Base-by-base conservation (phyloP, 2,797 vertebrate species). In the Denticeps clupeoides region DNA sequence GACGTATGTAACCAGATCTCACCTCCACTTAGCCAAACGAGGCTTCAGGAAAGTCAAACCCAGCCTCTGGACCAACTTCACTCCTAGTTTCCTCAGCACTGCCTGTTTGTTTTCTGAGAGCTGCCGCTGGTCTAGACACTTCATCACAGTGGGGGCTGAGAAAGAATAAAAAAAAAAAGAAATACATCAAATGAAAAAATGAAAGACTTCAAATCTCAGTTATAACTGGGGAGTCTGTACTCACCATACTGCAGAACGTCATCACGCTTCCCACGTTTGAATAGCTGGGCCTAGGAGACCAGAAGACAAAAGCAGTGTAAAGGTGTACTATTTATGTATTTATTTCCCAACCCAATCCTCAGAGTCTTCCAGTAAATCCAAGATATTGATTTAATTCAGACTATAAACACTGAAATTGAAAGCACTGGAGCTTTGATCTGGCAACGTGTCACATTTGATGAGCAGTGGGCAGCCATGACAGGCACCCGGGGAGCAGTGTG, bases 211-310 rank as follows among this genome's bases (percentile, higher is more conserved):
- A 26, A 7, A 21, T 22, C 28, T 3, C 26, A 37, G 33, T 27
- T 5, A 46, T 48, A 25, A 7, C 18, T 4, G 40, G 43, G 7
- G n/a, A 8, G 1, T 4, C 2, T 15, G 21, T 49, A 68, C 88
- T 67, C 74, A 98, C 94, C 93, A 3, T 92, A 90, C 1, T 87
- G 89, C 18, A 97, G 80, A 56, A 93, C 85, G 58, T 97, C 93
- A 49, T 96, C 90, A 50, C 95, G 81, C 65, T 94, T 97, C 41
- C 90, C 93, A 55, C 97, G 94, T 63, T 97, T 98, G 67, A 96
- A 99, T 65, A 98, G 82, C 53, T 91, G 91, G 6, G 92, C 91
- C 95, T 98, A 29, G 9, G 52, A 64, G 65, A 65, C 0, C 78
- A 13, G 56, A 41, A 56, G 45, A 40, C 45, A 51, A 13, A 9